These are phyloP conservation scores for Suillia variegata DNA, from an alignment of 2,888 invertebrate genomes.

Conservation along the genomic window DNA sequence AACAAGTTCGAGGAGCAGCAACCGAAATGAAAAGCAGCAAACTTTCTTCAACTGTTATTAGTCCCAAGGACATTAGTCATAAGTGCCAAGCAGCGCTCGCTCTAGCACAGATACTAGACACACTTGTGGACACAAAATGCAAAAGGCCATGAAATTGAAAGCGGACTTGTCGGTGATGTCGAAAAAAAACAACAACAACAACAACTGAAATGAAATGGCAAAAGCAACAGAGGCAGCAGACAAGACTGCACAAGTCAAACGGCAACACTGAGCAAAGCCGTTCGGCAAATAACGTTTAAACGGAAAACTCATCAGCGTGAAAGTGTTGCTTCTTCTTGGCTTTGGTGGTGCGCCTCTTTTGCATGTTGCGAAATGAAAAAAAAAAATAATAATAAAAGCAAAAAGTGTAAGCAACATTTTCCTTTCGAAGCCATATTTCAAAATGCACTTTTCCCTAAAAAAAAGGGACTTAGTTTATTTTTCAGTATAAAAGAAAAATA, in stretches of 20 bases:
- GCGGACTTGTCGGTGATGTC: not conserved
- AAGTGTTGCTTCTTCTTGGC: not conserved
- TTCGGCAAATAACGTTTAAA: constrained; percentile 21
- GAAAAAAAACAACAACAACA: not conserved
- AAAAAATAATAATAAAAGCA: no score
- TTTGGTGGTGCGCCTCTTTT: no score
- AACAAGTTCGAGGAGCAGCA: not conserved
- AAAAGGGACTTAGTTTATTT: not conserved
- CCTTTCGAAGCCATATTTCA: not conserved
- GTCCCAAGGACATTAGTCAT: constrained; percentile 28
- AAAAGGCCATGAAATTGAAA: constrained; percentile 20
- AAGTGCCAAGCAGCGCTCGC: no score
- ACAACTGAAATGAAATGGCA: not conserved
- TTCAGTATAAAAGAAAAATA: no score
- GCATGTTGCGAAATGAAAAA: no score
- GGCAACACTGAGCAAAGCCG: not conserved
- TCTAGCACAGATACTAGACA: constrained; percentile 5
- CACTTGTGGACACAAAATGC: not conserved
- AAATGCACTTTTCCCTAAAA: not conserved
- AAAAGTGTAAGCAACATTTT: not conserved
- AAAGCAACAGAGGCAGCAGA: not conserved
- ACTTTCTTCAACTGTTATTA: constrained; percentile 17
- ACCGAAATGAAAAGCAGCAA: not conserved
- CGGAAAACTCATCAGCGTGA: constrained; percentile 23
- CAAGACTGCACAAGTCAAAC: not conserved